Evolutionary conservation across 1,140 invertebrate genomes (phyloP), one percentile per base, ranked within the genome.

Genomic region (Diabrotica undecimpunctata): DNA sequence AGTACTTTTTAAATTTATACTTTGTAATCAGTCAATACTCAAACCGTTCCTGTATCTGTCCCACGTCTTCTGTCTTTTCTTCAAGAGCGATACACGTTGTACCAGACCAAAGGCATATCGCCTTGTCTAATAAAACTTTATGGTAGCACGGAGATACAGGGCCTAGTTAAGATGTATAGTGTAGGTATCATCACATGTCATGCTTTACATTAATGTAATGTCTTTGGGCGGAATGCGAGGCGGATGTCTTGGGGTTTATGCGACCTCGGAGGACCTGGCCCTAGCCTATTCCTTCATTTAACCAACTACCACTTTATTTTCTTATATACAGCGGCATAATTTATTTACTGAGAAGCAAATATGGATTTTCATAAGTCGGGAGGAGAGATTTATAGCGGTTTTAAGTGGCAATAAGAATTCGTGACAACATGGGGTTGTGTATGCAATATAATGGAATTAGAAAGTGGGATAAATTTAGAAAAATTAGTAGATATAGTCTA

Each of bases 171-270:
- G 64, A 68, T 68, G 67, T 61, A 68, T 68, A 63, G 64, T 58
- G 35, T 39, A 52, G 51, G 64, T 60, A 66, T 66, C 67, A 66
- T 66, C 67, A 66, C 67, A 68, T 62, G 64, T 68, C 67, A 68
- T 66, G 66, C 66, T 65, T 61, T 65, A 68, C 66, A 65, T 68
- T 68, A 68, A 68, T 68, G 66, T 64, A 61, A 68, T 61, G 66
- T 68, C 66, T 68, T 63, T 61, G 41, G 51, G 53, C 66, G 62
- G 64, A 64, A 67, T 64, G 63, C 35, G 59, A 61, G 8, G 41
- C n/a, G 8, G 41, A 8, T 46, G 59, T 10, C 59, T 25, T 36
- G 6, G 37, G 25, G 14, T 52, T 52, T 61, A 61, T 25, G 14
- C 59, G 46, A 61, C 59, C 59, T 61, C 14, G 7, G 59, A 50